Evolutionary conservation across 1,140 invertebrate genomes (phyloP), one percentile per base, ranked within the genome.

Genomic region (Bombus superbus): DNA sequence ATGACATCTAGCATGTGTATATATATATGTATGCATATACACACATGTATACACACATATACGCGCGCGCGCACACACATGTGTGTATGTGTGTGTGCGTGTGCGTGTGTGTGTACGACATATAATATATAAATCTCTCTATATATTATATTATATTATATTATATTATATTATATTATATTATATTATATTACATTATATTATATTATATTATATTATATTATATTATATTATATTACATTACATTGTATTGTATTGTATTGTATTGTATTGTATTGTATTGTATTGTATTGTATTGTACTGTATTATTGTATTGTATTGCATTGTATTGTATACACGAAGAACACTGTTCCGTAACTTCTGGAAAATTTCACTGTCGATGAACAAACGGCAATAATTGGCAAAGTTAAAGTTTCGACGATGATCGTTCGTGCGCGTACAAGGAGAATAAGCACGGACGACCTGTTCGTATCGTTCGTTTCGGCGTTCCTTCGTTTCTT

Each of bases 341-440:
- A 40, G 35, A 74, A 53, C 59, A 73, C 38, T 83, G n/a, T 68
- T 69, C n/a, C 74, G 74, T 78, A 72, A 32, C 53, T 42, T 57
- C 10, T n/a, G 59, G 11, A 22, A 22, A 53, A 81, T 44, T 81
- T 89, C 74, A 72, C 75, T 83, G 81, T 89, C 72, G 88, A 35
- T 42, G 42, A 83, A 42, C 18, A 69, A 87, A 66, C 79, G 57
- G 87, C 88, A 89, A 89, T 89, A 86, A 89, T 83, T 68, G 75
- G 85, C 85, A 53, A 88, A 71, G 25, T 10, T 74, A 44, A 69
- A 59, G 11, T 77, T 75, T 75, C 25, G 40, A 35, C 75, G 53
- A 71, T 53, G 47, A 69, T 57, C 64, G 64, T 57, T 15, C 62
- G 73, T 76, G 9, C 44, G 28, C 44, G n/a, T 62, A 22, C 69